Evolutionary conservation across 2,113 vertebrate species (phyloP).

Genomic region (Ariopsis seemanni): DNA sequence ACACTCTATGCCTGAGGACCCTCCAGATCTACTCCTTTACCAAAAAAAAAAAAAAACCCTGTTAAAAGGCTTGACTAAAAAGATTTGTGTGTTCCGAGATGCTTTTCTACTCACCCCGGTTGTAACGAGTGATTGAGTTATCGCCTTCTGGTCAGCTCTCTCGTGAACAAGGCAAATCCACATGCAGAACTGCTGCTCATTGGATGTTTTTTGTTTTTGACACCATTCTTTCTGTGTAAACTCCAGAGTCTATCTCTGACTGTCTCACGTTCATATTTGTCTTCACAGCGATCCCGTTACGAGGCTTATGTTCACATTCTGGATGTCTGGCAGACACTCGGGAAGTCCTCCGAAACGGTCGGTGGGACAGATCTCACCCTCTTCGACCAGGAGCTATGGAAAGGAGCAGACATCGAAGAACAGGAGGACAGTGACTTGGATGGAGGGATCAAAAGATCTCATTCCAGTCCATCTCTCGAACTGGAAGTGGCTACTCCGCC

Average conservation of each 20-base stretch:
- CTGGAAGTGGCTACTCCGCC: slow-evolving; percentile 67
- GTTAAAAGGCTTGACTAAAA: too few relatives aligned
- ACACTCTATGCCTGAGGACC: too few relatives aligned
- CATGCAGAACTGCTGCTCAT: neutral
- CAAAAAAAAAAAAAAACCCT: too few relatives aligned
- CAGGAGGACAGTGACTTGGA: slow-evolving; percentile 52
- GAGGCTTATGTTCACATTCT: slow-evolving; percentile 80
- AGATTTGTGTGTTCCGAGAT: neutral
- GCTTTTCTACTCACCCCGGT: neutral
- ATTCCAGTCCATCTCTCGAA: slow-evolving; percentile 87
- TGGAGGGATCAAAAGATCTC: slow-evolving; percentile 76
- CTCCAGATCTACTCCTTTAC: too few relatives aligned
- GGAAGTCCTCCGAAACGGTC: neutral
- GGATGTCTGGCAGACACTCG: slow-evolving; percentile 67
- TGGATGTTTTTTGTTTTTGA: neutral
- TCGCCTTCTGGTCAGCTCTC: neutral
- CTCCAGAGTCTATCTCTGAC: neutral
- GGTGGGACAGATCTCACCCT: slow-evolving; percentile 58
- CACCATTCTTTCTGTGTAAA: neutral
- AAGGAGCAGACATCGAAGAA: slow-evolving; percentile 23
- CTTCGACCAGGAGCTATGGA: slow-evolving; percentile 73
- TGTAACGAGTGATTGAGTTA: neutral
- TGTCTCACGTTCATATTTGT: neutral
- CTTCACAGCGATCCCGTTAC: slow-evolving; percentile 78
- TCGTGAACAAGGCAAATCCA: neutral